A percentile compares a stretch with the other conserved stretches of the same genome.
Evolutionary conservation across 2,797 vertebrate species (phyloP).

Genomic region (Syngnathus rostellatus): DNA sequence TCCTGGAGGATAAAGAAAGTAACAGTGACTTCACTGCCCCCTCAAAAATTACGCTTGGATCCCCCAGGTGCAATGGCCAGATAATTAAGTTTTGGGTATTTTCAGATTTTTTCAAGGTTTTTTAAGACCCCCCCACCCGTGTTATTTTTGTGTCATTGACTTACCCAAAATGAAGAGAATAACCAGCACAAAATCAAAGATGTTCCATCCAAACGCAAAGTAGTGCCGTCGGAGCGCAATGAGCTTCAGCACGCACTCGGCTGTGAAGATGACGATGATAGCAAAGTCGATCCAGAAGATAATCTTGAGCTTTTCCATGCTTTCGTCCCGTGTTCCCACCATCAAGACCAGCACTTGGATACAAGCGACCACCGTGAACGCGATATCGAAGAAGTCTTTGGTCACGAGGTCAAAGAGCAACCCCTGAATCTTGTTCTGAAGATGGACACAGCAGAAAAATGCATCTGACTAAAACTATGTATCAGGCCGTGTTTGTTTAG

Average conservation of each 20-base stretch:
- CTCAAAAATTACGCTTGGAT: no score
- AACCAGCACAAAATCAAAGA: conserved; percentile 95
- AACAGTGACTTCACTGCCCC: background rate
- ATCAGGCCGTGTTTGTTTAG: background rate
- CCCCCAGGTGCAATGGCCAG: no score
- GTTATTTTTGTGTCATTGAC: conserved; percentile 5
- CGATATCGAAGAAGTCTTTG: conserved; percentile 84
- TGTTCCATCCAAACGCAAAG: conserved; percentile 89
- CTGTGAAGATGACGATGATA: conserved; percentile 86
- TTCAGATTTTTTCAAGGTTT: no score
- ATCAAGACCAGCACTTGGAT: conserved; percentile 99
- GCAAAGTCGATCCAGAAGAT: conserved; percentile 81
- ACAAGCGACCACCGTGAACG: conserved; percentile 92
- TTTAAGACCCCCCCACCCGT: no score
- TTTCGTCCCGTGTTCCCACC: conserved; percentile 92
- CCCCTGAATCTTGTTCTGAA: conserved; percentile 82
- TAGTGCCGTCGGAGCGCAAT: conserved; percentile 81
- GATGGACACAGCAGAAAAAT: background rate
- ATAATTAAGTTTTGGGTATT: no score
- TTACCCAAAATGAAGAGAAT: conserved; percentile 85
- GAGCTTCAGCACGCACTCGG: conserved; percentile 84
- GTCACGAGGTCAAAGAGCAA: conserved; percentile 85
- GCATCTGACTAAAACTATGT: background rate
- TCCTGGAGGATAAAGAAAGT: conserved; percentile 58
- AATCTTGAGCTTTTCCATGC: conserved; percentile 60